phyloP scores from a whole-genome alignment of 2,113 vertebrate genomes.

The Sinocyclocheilus grahami region DNA sequence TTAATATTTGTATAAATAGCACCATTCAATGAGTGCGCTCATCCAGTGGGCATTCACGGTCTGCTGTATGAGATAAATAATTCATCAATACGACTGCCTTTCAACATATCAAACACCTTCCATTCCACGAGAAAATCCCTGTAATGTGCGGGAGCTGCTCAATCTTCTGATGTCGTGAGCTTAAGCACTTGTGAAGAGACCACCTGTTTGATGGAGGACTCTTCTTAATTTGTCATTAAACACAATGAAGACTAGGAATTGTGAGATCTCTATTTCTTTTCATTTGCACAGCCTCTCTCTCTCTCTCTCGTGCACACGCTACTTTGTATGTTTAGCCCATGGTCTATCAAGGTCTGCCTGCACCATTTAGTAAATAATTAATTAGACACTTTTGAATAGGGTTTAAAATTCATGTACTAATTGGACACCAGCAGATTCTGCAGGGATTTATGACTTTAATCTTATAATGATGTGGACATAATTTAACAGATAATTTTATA shows the following conservation, averaged over 20 bases:
- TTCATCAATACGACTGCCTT: slow-evolving; percentile 72
- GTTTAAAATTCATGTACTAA: slow-evolving; percentile 80
- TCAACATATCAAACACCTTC: slow-evolving; percentile 68
- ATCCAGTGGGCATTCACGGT: slow-evolving; percentile 70
- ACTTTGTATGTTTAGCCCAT: slow-evolving; percentile 77
- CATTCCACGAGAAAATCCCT: slow-evolving; percentile 52
- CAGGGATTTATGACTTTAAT: slow-evolving; percentile 81
- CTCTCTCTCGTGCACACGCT: slow-evolving; percentile 48
- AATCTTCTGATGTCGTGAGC: slow-evolving; percentile 60
- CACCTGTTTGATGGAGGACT: slow-evolving; percentile 66
- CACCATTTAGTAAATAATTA: slow-evolving; percentile 83
- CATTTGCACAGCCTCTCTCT: slow-evolving; percentile 13
- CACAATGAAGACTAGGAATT: slow-evolving; percentile 59
- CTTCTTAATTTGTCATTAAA: slow-evolving; percentile 67
- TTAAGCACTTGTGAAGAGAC: slow-evolving; percentile 64
- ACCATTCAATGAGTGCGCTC: slow-evolving; percentile 68
- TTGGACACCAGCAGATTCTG: slow-evolving; percentile 80
- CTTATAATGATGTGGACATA: slow-evolving; percentile 84
- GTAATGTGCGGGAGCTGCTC: slow-evolving; percentile 61
- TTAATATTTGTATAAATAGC: slow-evolving; percentile 72
- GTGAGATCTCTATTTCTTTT: slow-evolving; percentile 65
- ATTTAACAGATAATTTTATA: slow-evolving; percentile 84
- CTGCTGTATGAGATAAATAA: slow-evolving; percentile 72
- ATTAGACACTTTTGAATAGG: slow-evolving; percentile 81
- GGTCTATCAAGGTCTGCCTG: slow-evolving; percentile 77